Evolutionary conservation across 2,888 invertebrate species (phyloP).

Genomic region (Sthenelais limicola): DNA sequence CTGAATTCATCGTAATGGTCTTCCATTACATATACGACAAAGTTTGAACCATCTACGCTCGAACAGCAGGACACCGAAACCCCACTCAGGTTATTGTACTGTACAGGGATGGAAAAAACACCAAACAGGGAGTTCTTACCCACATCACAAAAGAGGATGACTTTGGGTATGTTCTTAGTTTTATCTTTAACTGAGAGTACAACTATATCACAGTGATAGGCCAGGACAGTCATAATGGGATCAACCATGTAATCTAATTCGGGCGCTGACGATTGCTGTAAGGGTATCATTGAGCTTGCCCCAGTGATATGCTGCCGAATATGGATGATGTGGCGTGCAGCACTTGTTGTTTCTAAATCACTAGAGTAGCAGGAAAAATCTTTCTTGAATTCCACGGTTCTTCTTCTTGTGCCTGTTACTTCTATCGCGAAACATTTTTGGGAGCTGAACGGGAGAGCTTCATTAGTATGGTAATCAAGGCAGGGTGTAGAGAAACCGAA

Average conservation of each 20-base stretch:
- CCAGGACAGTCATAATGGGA: slow-evolving; percentile 37
- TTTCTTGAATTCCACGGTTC: slow-evolving; percentile 30
- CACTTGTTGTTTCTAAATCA: slow-evolving; percentile 9
- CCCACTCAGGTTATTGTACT: slow-evolving; percentile 40
- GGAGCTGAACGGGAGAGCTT: slow-evolving; percentile 20
- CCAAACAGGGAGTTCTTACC: not conserved
- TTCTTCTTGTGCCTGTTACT: slow-evolving; percentile 21
- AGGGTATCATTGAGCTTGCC: not conserved
- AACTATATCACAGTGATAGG: slow-evolving; percentile 32
- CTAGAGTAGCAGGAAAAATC: slow-evolving; percentile 21
- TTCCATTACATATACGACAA: slow-evolving; percentile 33
- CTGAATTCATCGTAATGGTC: slow-evolving; percentile 40
- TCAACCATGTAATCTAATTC: slow-evolving; percentile 36
- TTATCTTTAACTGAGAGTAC: slow-evolving; percentile 35
- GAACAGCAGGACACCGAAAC: slow-evolving; percentile 15
- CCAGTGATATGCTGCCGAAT: slow-evolving; percentile 29
- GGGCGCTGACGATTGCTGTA: not conserved
- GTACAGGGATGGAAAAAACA: slow-evolving; percentile 8
- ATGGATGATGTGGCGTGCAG: slow-evolving; percentile 26
- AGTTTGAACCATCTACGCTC: slow-evolving; percentile 35
- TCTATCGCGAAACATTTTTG: slow-evolving; percentile 32
- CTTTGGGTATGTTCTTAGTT: slow-evolving; percentile 42
- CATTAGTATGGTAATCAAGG: slow-evolving; percentile 37
- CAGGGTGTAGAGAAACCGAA: slow-evolving; percentile 34
- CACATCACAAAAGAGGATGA: slow-evolving; percentile 32